Evolutionary conservation across 2,113 vertebrate species (phyloP), one percentile per base, ranked within the genome.

Genomic region (Shinisaurus crocodilurus): DNA sequence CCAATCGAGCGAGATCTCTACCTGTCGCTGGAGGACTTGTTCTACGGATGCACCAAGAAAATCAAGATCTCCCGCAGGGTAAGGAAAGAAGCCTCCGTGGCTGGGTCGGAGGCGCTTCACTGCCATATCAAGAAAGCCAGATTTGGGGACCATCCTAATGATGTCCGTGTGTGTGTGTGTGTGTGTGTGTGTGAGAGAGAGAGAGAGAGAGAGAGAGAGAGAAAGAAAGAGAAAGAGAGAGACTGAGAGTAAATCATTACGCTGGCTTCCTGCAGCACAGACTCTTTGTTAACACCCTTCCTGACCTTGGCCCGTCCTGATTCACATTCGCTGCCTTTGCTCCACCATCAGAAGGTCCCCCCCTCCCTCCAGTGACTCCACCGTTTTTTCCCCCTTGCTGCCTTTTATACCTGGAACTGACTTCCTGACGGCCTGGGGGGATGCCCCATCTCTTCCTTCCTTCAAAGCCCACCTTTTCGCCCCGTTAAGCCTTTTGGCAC

Each of bases 41-140:
- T 97, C 95, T 97, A 98, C 0, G 99, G 99, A 85, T 99, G 98
- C 95, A 98, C 97, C 89, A 99, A 99, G 96, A 99, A 99, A 96
- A 99, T 99, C 0, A 99, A 98, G 95, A 98, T 99, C 94, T 99
- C 99, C n/a, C 98, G 98, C 60, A 97, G 98, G 97, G 99, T 99
- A 95, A 93, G 96, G 92, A 48, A 4, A 0, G 0, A 0, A 13
- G 18, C 8, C 75, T 23, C 5, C 10, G 3, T 32, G 54, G 25
- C 37, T 29, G 27, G 60, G 0, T 0, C 0, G 1, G 1, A 3
- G 57, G 37, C 7, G 50, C 77, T 32, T 76, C 75, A 15, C 37
- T 18, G 6, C 54, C 54, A 37, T 9, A 20, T 25, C 8, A 18
- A 82, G 54, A 77, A 45, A 79, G 18, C 43, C 3, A 48, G 3